Base-by-base conservation (phyloP, 2,113 vertebrate species). In the Rhinolophus ferrumequinum region DNA sequence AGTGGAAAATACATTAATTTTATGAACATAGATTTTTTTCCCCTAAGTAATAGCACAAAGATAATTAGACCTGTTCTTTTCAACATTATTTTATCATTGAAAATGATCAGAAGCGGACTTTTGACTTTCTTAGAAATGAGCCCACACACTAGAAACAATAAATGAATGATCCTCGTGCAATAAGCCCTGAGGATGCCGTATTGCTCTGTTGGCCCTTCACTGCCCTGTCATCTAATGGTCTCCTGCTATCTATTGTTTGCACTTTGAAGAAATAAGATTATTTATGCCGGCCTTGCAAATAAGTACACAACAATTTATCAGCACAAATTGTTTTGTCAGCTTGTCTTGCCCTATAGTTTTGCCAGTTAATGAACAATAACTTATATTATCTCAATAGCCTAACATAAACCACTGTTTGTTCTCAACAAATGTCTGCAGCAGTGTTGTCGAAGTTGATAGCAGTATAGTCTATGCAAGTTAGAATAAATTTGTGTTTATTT, bases 221-320 rank as follows among this genome's bases (percentile, higher is more conserved):
- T 81, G 91, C 41, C 41, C 33, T 56, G 30, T 73, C 44, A 96
- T 67, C 72, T 82, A 94, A 88, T 85, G 73, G 54, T 88, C 35
- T 77, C 91, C 54, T 95, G 88, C 85, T 97, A 96, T 96, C 97
- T 98, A 76, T 77, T 62, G 30, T 81, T 94, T 96, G 72, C 88
- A 97, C 97, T 94, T 98, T 97, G 96, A 97, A 96, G 90, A 96
- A 96, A 72, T 64, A 64, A 88, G 80, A 97, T 97, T 97, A 97
- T 96, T 94, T 96, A 97, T 94, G 85, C 96, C 67, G 96, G 82
- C 81, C 93, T 97, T 96, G 93, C 77, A 97, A 96, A 96, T 96
- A 96, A 88, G 81, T 70, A 89, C 38, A 96, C 72, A 90, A 90
- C 85, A 94, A 95, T 96, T 96, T 88, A 95, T 98, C 97, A 95